A percentile compares a stretch with the other conserved stretches of the same genome.
Evolutionary conservation across 2,888 invertebrate species (phyloP).

Genomic region (Malthinus flaveolus): DNA sequence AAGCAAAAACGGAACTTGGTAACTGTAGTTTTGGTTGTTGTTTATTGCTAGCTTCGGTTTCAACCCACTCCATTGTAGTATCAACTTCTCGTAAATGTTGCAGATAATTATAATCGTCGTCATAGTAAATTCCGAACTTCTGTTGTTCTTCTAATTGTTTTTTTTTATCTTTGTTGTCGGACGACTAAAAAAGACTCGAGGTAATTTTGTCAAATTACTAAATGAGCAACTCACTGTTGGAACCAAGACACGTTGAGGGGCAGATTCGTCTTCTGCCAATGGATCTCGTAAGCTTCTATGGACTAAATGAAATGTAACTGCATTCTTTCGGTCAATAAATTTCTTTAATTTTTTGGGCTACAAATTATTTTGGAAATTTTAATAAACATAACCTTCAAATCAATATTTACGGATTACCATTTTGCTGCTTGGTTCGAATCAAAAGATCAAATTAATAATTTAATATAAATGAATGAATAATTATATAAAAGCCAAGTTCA

Average conservation of each 20-base stretch:
- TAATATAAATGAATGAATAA: too few relatives aligned
- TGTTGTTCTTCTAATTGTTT: conserved; percentile 71
- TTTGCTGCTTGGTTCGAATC: too few relatives aligned
- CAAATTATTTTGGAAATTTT: conserved; percentile 11
- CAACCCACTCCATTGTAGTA: conserved; percentile 60
- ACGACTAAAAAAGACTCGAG: not conserved
- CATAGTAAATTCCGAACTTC: conserved; percentile 90
- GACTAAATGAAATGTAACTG: conserved; percentile 89
- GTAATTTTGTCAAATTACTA: not conserved
- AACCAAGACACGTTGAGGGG: conserved; percentile 84
- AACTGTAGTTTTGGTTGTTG: conserved; percentile 50
- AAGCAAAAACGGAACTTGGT: conserved; percentile 88
- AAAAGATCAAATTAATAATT: too few relatives aligned
- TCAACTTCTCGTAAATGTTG: conserved; percentile 80
- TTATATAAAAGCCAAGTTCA: too few relatives aligned
- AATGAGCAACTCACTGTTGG: conserved; percentile 48
- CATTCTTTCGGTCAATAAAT: conserved; percentile 90
- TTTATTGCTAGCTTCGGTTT: conserved; percentile 48
- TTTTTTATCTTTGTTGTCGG: conserved; percentile 29
- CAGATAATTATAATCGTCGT: conserved; percentile 94
- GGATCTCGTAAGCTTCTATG: conserved; percentile 95
- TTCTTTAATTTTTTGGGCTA: conserved; percentile 73
- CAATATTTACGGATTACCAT: too few relatives aligned
- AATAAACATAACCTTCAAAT: too few relatives aligned
- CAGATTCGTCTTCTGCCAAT: conserved; percentile 82